Conservation (phyloP, 2,888 invertebrate species). For the Mimas tiliae region DNA sequence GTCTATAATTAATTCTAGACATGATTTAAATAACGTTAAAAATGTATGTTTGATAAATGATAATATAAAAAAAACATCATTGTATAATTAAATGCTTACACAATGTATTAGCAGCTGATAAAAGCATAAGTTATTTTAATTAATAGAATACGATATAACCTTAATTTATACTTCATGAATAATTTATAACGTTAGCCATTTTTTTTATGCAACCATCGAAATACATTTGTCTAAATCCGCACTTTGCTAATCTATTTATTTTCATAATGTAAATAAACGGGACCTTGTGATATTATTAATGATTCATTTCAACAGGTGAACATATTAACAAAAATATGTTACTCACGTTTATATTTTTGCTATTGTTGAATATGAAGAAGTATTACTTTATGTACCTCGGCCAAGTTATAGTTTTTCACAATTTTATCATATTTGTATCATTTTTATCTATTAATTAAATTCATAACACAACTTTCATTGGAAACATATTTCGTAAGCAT, state of each 20-base stretch:
- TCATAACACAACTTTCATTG: too few species aligned
- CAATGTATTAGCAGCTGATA: not conserved
- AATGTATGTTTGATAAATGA: not conserved
- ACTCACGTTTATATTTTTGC: not conserved
- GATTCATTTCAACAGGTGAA: not conserved
- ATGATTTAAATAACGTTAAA: not conserved
- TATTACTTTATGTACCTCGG: too few species aligned
- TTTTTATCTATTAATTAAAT: too few species aligned
- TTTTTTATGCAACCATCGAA: not conserved
- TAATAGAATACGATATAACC: not conserved
- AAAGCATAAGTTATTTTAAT: not conserved
- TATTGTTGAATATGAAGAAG: too few species aligned
- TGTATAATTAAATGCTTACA: not conserved
- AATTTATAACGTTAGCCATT: not conserved
- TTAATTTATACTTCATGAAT: not conserved
- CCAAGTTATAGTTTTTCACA: too few species aligned
- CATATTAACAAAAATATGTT: not conserved
- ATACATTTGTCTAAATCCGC: not conserved
- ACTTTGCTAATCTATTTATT: not conserved
- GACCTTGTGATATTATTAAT: not conserved
- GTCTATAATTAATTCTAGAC: not conserved
- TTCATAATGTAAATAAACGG: not conserved
- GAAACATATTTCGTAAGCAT: too few species aligned
- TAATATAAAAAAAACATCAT: not conserved
- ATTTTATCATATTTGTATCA: too few species aligned